Evolutionary conservation across 2,797 vertebrate species (phyloP), one percentile per base, ranked within the genome.

Genomic region (Sphenodon punctatus): DNA sequence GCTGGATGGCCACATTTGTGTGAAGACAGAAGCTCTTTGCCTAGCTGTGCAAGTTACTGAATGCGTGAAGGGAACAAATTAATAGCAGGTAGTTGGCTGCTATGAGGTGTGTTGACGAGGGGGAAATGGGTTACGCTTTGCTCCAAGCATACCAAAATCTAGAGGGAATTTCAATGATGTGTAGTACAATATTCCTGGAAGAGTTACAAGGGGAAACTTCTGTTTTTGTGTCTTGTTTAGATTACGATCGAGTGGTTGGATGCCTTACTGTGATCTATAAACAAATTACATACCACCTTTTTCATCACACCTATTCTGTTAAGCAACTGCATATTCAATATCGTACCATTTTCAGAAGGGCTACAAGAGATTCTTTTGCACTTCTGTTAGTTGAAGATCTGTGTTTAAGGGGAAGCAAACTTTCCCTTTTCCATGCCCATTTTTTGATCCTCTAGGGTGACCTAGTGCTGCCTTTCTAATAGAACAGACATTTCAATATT

Each of bases 1-100:
- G 10, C 7, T n/a, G 2, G 11, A 4, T 0, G 2, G 3, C 22
- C 6, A 3, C 1, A 8, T 7, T 17, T 4, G 9, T 59, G 38
- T 55, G 39, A 19, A 45, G 20, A 41, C 42, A 7, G n/a, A 25
- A 32, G 43, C 17, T 49, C 14, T 9, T 17, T 5, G 32, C 23
- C 49, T 5, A 9, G 5, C 0, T 3, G 25, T 23, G 30, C 25
- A 55, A n/a, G 7, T 59, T 77, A 72, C 25, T 41, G 36, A 53
- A 1, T 7, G 4, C 3, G 20, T 53, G 11, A 46, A 48, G 36
- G 10, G 19, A 4, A 25, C 8, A 32, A 30, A 30, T 10, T 34
- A 45, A 23, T 12, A 16, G 10, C 7, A 8, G 22, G 8, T 4
- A 4, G 42, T 15, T 32, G 25, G 42, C 12, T 16, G 17, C 15